These are phyloP conservation scores for Salminus brasiliensis DNA, from an alignment of 2,113 vertebrate genomes.

Conservation along the genomic window DNA sequence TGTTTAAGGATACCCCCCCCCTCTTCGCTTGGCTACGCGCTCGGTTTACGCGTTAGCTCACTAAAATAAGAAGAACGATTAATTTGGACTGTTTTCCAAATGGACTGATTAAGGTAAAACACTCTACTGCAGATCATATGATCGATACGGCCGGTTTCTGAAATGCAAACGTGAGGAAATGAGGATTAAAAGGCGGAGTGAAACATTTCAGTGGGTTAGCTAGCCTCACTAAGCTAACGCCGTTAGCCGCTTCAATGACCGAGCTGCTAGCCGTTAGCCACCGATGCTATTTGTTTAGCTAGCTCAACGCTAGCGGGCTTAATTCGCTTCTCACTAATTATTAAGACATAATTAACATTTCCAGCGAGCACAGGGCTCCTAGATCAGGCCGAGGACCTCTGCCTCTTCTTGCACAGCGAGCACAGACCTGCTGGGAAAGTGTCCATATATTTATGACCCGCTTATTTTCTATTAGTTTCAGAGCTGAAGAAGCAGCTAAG, in stretches of 20 bases:
- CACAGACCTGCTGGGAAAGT: too few species aligned
- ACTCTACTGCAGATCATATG: not conserved
- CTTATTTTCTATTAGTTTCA: too few species aligned
- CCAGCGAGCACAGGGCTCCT: not conserved
- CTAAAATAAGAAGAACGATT: not conserved
- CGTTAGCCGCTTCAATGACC: not conserved
- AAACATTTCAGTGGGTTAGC: not conserved
- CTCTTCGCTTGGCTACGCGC: not conserved
- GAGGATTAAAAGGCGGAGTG: not conserved
- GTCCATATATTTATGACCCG: too few species aligned
- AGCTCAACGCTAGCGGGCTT: too few species aligned
- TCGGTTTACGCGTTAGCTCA: not conserved
- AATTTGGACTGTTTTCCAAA: not conserved
- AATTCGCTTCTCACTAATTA: not conserved
- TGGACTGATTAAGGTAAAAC: conserved; percentile 25
- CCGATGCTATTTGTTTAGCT: not conserved
- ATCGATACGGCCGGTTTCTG: not conserved
- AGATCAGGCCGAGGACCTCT: too few species aligned
- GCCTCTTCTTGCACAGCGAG: too few species aligned
- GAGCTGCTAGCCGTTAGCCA: not conserved
- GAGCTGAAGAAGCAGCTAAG: too few species aligned
- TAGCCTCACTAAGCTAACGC: not conserved
- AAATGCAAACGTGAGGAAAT: not conserved
- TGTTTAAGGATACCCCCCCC: not conserved
- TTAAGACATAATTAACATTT: not conserved